These are phyloP conservation scores for Dyspetes luteomarginatus DNA, from an alignment of 2,888 invertebrate genomes.

Conservation along the genomic window DNA sequence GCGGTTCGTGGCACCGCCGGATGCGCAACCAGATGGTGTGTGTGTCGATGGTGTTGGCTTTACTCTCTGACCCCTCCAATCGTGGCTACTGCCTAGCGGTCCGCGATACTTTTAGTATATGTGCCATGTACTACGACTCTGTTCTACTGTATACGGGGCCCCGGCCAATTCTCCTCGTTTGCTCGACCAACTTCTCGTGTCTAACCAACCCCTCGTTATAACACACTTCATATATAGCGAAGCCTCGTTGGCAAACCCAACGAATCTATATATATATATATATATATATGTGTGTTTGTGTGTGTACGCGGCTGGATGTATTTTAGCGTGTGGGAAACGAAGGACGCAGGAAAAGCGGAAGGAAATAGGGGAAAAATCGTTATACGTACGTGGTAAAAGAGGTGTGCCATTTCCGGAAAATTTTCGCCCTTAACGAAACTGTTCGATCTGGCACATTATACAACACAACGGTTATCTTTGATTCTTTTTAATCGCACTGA, in stretches of 20 bases:
- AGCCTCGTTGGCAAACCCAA: slow-evolving; percentile 52
- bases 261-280: slow-evolving; percentile 10
- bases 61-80: slow-evolving; percentile 51
- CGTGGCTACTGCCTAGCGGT: slow-evolving; percentile 12
- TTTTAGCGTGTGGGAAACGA: no score
- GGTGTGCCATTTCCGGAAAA: slow-evolving; percentile 51
- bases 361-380: slow-evolving; percentile 59
- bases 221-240: slow-evolving; percentile 48
- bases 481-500: slow-evolving; percentile 10
- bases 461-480: slow-evolving; percentile 24
- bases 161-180: slow-evolving; percentile 58
- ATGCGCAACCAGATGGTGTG: slow-evolving; percentile 63
- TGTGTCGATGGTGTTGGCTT: slow-evolving; percentile 34
- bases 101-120: slow-evolving; percentile 11
- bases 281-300: background rate
- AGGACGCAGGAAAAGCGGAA: slow-evolving; percentile 39
- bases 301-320: no score
- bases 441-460: slow-evolving; percentile 2
- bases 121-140: slow-evolving; percentile 34
- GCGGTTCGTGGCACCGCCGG: slow-evolving; percentile 52
- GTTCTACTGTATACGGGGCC: slow-evolving; percentile 36
- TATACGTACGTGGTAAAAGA: slow-evolving; percentile 46
- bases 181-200: slow-evolving; percentile 55
- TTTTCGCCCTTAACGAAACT: slow-evolving; percentile 43
- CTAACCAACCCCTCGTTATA: slow-evolving; percentile 65